Conservation (phyloP, 2,888 invertebrate genomes). For the Tanypteryx hageni region DNA sequence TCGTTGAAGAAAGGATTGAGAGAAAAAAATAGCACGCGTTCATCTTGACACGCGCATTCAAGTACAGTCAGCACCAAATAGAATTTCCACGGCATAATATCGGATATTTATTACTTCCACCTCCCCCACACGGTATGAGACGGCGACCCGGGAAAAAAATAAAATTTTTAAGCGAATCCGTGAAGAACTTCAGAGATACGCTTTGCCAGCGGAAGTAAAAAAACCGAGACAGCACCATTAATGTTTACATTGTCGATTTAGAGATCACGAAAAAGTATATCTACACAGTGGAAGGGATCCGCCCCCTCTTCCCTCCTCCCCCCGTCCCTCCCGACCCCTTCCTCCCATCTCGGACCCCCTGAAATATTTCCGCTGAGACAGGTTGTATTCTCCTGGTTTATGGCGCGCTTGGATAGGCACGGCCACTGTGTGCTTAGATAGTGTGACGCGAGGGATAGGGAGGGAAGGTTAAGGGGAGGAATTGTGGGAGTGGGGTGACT, state of each 20-base stretch:
- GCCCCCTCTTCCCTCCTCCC: no score
- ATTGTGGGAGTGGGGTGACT: neutral
- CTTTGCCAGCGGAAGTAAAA: neutral
- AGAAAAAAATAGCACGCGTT: no score
- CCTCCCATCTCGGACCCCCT: neutral
- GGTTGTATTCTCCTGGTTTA: conserved; percentile 16
- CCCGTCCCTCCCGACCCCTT: no score
- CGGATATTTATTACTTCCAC: no score
- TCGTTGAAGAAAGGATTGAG: no score
- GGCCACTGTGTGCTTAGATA: conserved; percentile 19
- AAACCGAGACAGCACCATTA: conserved; percentile 5
- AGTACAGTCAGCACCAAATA: no score
- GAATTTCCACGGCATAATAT: no score
- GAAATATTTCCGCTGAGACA: conserved; percentile 29
- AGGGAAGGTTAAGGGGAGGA: neutral
- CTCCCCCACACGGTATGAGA: no score
- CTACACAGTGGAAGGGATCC: neutral
- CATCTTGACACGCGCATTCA: no score
- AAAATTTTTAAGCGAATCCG: no score
- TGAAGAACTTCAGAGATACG: no score
- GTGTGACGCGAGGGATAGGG: neutral
- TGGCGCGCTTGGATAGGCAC: conserved; percentile 8
- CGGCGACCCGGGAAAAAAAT: no score
- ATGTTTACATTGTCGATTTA: neutral
- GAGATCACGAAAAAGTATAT: neutral